Base-by-base conservation (phyloP, 2,888 invertebrate species). In the Antitype chi region DNA sequence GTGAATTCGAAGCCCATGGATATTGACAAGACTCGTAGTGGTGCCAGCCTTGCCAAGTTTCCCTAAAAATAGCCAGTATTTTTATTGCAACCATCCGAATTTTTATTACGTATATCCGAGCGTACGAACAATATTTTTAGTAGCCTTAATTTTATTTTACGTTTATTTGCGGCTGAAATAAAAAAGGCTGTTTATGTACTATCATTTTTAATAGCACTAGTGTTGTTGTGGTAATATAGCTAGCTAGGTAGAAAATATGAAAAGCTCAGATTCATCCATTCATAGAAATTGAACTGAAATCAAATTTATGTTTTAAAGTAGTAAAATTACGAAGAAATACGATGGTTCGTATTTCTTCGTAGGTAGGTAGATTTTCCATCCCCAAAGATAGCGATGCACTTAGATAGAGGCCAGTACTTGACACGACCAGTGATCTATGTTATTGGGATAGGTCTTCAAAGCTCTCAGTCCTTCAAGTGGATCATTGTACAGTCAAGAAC, bases 31-130 rank as follows among this genome's bases (percentile, higher is more conserved):
- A 52, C 8, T 17, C 49, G 49, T 23, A 49, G 59, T 67, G 59
- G 23, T 64, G 43, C 64, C 52, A 78, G 53, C 43, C 64, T 75
- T 78, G 84, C 71, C 79, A 85, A 84, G 13, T 76, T 76, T 57
- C 25, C 71, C 74, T 71, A 74, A 84, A 85, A 79, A 82, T 79
- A 82, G 74, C 71, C 69, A 38, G 62, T 74, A 76, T 82, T 82
- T 84, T 78, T 85, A 84, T 79, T 74, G 70, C 70, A 71, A 71
- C 52, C 79, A 82, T 79, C 71, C 63, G 69, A 79, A 2, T 74
- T 70, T 85, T 82, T 84, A 85, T 82, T 82, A 70, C 82, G 52
- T 64, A 71, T 78, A 84, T 84, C 72, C 38, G 74, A 63, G 70
- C 63, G 43, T 73, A 72, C 66, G 17, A 70, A 74, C 49, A 80